Base-by-base conservation (phyloP, 2,113 vertebrate genomes). In the Speoplatyrhinus poulsoni region DNA sequence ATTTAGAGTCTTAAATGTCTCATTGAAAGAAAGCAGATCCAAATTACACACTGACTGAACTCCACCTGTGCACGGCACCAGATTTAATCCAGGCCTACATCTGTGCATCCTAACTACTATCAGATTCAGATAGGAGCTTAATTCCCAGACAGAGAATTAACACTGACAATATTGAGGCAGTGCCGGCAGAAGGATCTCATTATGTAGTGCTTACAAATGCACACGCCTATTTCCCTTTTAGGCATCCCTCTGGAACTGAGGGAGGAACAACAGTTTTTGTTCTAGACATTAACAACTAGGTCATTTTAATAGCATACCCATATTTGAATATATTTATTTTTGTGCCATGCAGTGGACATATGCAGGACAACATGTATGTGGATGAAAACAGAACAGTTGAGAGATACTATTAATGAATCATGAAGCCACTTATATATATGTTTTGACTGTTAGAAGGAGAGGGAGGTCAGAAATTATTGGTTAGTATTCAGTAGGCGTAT, bases 241-340 rank as follows among this genome's bases (percentile, higher is more conserved):
- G 26, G 15, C 17, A 54, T 47, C 17, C 50, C 47, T 76, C n/a
- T 56, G 50, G 65, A 48, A 65, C 59, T 57, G 36, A 65, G 19
- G 67, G 47, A 41, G 52, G 56, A 60, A 12, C 66, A 69, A 62
- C 19, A 15, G 16, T 1, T 4, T 67, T 72, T 63, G 60, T 9
- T 26, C 50, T 77, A 32, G 54, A 61, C 50, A 19, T 6, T 56
- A 81, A 75, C 52, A 71, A 73, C 65, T 58, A 36, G 73, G 53
- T 78, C 52, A 79, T 76, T 78, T 65, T 70, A 60, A 79, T 69
- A 76, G 70, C 52, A 54, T 56, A 60, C 0, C 5, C n/a, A 57
- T 26, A 46, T 78, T 78, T 75, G 41, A 77, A 73, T 73, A 26
- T 26, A 26, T 19, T 59, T 16, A 41, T 63, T 65, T 12, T 46